These are phyloP conservation scores for Bagarius yarrelli DNA, from an alignment of 2,113 vertebrate species.

Conservation along the genomic window DNA sequence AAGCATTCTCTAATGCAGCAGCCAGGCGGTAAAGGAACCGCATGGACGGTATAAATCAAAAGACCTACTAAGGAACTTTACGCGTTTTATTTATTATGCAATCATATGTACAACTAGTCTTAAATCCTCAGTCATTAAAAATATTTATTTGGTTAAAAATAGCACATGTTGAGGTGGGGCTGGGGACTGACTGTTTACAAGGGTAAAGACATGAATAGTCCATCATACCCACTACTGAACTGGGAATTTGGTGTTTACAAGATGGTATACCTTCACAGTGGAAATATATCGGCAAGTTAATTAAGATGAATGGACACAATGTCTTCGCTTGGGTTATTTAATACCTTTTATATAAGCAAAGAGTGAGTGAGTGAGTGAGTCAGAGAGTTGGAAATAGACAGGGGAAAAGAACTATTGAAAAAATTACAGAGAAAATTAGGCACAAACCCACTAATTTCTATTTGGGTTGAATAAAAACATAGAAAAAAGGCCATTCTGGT, in stretches of 20 bases:
- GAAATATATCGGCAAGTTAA: not conserved
- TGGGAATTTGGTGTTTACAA: not conserved
- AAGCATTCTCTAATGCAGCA: not conserved
- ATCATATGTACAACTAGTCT: not conserved
- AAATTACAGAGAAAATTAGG: not conserved
- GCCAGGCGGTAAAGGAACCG: not conserved
- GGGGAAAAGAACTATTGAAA: not conserved
- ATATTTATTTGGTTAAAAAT: not conserved
- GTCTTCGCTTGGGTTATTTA: not conserved
- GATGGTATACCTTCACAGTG: not conserved
- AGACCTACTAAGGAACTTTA: conserved; percentile 1
- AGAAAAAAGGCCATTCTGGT: not conserved
- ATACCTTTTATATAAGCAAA: not conserved
- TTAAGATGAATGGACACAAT: not conserved
- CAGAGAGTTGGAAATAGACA: not conserved
- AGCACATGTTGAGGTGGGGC: not conserved
- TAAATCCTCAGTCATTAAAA: not conserved
- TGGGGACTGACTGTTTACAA: not conserved
- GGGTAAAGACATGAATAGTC: not conserved
- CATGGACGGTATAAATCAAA: conserved; percentile 16
- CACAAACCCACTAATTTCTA: not conserved
- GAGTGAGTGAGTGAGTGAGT: not conserved
- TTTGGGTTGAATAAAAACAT: not conserved
- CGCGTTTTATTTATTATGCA: conserved; percentile 13
- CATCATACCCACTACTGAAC: too few species aligned